Evolutionary conservation across 2,797 vertebrate species (phyloP), one percentile per base, ranked within the genome.

Genomic region (Bradypodion pumilum): DNA sequence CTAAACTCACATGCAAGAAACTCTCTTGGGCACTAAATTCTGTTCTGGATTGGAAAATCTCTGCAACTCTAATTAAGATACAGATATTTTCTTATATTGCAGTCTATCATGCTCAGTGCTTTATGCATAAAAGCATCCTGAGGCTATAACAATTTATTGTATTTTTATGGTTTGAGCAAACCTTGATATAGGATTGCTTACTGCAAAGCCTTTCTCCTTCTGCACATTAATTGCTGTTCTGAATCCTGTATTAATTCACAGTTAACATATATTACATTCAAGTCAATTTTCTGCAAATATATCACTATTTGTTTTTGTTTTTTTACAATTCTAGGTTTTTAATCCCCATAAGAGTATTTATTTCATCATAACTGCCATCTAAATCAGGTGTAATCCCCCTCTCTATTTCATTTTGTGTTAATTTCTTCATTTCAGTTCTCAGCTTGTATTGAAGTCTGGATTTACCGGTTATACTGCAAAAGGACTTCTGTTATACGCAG

Each of bases 181-280:
- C 5, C 23, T 63, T 3, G 0, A 10, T 62, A 35, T 29, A 37
- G 68, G 74, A 44, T 63, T 85, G 84, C 79, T 85, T 62, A 35
- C 49, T 23, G 65, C 85, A 23, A 78, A n/a, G 80, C 25, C 59
- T 8, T 19, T 59, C 21, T 74, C 21, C 81, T 89, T 72, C 10
- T 86, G 75, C 65, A 69, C 83, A 37, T 76, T 81, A 80, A 59
- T 83, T 85, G 80, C 76, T 74, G 7, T 74, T 70, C 79, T 86
- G 42, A 84, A 85, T 84, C 2, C n/a, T 81, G 32, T 62, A 76
- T 59, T 89, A 62, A 19, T 70, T 35, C 56, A 49, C 6, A 35
- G 2, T 21, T n/a, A 59, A 49, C 60, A 78, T 76, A 42, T 32
- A 68, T 60, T 84, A 63, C 37, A 44, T 78, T 78, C 19, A 23